These are phyloP conservation scores for Distichodus sexfasciatus DNA, from an alignment of 2,797 vertebrate genomes.

Conservation along the genomic window DNA sequence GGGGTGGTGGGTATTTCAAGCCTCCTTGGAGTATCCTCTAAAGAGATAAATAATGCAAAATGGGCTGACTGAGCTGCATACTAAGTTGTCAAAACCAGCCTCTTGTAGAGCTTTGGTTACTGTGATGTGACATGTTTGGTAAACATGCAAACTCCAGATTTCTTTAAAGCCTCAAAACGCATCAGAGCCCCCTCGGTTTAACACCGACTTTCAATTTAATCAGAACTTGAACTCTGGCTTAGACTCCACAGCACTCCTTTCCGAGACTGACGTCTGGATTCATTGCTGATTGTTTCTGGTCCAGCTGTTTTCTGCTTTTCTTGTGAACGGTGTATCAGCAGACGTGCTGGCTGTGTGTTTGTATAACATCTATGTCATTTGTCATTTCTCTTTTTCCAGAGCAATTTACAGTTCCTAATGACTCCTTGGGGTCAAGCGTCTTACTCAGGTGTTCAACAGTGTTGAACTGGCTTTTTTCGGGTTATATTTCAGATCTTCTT, in stretches of 20 bases:
- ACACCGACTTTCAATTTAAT: conserved; percentile 36
- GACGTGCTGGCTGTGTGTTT: not conserved
- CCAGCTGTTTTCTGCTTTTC: conserved; percentile 16
- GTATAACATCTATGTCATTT: no score
- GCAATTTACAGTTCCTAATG: no score
- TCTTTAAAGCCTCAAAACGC: conserved; percentile 44
- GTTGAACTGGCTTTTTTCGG: no score
- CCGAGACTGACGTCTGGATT: not conserved
- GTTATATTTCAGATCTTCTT: no score
- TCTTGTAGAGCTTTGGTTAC: conserved; percentile 54
- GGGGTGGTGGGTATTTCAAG: conserved; percentile 62
- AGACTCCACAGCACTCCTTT: conserved; percentile 17
- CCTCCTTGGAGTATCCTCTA: conserved; percentile 58
- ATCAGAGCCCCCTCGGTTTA: conserved; percentile 31
- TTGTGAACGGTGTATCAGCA: conserved; percentile 19
- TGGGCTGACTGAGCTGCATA: conserved; percentile 59
- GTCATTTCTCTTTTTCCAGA: no score
- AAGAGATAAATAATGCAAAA: conserved; percentile 74
- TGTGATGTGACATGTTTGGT: conserved; percentile 56
- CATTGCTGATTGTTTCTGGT: not conserved
- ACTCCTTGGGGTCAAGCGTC: no score
- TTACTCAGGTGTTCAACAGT: no score
- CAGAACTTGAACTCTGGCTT: conserved; percentile 48
- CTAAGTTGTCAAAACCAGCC: conserved; percentile 64
- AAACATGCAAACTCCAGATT: conserved; percentile 57